A percentile compares a stretch with the other conserved stretches of the same genome.
These are phyloP conservation scores for Drosophila fuyamai DNA, from an alignment of 1,140 invertebrate species.

Conservation along the genomic window DNA sequence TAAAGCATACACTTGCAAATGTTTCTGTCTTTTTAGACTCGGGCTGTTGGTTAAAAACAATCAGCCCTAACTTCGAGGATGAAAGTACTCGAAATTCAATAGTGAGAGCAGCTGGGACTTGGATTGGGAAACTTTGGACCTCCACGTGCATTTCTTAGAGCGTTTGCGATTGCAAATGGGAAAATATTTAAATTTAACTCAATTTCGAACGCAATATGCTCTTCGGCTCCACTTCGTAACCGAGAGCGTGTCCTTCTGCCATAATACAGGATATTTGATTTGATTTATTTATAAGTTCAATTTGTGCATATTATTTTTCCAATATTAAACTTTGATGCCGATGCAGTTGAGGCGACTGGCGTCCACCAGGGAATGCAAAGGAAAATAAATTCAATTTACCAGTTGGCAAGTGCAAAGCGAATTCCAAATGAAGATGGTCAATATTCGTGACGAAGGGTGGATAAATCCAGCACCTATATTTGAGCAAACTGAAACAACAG, in stretches of 20 bases:
- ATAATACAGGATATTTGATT: constrained; percentile 73
- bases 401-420: constrained; percentile 37
- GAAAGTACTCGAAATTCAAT: constrained; percentile 20
- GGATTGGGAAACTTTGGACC: constrained; percentile 3
- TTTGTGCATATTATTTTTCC: constrained; percentile 76
- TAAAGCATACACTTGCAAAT: constrained; percentile 28
- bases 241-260: constrained; percentile 20
- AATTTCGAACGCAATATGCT: constrained; percentile 69
- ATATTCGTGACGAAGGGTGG: constrained; percentile 18
- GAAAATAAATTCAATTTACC: constrained; percentile 52
- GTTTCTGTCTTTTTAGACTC: neutral
- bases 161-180: constrained; percentile 47
- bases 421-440: constrained; percentile 41
- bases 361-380: constrained; percentile 40
- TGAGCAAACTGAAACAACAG: constrained; percentile 1
- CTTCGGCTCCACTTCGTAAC: constrained; percentile 25
- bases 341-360: constrained; percentile 31
- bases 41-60: constrained; percentile 19
- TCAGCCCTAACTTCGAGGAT: constrained; percentile 13
- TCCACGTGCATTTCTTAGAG: constrained; percentile 25
- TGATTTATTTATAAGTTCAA: constrained; percentile 81
- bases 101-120: constrained; percentile 20
- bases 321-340: constrained; percentile 57
- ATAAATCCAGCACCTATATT: neutral
- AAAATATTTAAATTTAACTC: constrained; percentile 79